Conservation (phyloP, 2,113 vertebrate genomes). For the Cyprichromis sp. region DNA sequence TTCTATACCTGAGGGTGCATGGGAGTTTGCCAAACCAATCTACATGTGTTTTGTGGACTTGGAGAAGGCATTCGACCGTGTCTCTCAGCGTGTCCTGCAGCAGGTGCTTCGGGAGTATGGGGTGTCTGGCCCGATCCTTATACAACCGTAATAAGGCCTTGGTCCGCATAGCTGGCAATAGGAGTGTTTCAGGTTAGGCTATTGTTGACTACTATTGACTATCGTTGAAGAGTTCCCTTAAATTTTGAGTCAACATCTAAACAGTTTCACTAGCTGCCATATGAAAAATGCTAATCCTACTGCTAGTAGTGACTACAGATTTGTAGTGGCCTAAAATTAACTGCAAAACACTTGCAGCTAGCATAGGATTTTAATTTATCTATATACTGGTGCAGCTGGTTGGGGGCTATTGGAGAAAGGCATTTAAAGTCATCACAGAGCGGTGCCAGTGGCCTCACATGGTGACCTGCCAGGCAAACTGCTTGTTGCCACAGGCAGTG, state of each 20-base stretch:
- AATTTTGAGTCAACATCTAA: background rate
- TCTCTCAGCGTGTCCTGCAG: no score
- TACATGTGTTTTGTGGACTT: no score
- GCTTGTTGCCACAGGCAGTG: background rate
- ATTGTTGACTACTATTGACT: background rate
- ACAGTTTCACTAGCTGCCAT: background rate
- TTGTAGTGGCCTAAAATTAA: background rate
- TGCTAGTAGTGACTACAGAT: background rate
- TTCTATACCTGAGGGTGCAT: no score
- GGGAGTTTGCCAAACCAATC: no score
- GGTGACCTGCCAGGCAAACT: background rate
- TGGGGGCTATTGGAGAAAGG: background rate
- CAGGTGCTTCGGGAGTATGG: no score
- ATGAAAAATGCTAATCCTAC: background rate
- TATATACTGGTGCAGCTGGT: background rate
- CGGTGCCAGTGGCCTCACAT: background rate
- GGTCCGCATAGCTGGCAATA: background rate
- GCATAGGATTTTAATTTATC: background rate
- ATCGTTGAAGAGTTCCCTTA: background rate
- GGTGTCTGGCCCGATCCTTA: no score
- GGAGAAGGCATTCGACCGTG: no score
- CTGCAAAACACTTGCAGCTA: background rate
- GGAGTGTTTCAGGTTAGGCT: background rate
- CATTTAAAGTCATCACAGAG: background rate
- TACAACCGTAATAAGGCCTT: background rate